Evolutionary conservation across 2,113 vertebrate species (phyloP), one percentile per base, ranked within the genome.

Genomic region (Campylomormyrus numenius): DNA sequence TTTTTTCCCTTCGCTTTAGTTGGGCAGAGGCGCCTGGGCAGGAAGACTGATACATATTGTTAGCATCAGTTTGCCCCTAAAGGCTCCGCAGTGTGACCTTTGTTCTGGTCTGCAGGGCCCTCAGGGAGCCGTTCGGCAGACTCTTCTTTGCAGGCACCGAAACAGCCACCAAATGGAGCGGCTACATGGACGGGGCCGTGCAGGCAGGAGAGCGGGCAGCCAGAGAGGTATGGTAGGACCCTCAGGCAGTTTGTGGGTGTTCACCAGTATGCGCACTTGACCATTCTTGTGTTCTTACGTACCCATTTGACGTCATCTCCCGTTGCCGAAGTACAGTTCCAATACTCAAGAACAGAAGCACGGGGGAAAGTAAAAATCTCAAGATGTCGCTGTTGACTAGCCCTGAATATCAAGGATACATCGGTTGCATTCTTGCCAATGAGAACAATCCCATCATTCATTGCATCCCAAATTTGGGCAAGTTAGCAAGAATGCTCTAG

Each of bases 121-220:
- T 97, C 91, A 95, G 97, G 0, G 94, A 97, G 87, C 96, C 96
- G 0, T 7, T 95, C 35, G 96, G 92, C 84, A 95, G 89, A 27
- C 92, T 97, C 91, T 96, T 94, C 91, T 97, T 97, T 93, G 97
- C 96, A 92, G 96, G 97, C 52, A 97, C 97, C 0, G 97, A 97
- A 93, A 97, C 97, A 1, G 96, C 97, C 9, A 97, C 89, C 39
- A 93, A 95, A 0, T 97, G 97, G 97, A 97, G 97, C 0, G 96
- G 97, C 17, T 97, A 97, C 91, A 97, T 97, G 97, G 97, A 97
- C 49, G 97, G 97, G 45, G 97, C 97, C 0, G 96, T 89, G 11
- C 93, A 97, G 90, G 97, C 97, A 0, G 97, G 96, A 15, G 89
- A 89, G 52, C 58, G 97, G 89, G 96, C 95, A 90, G 97, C 96